Conservation (phyloP, 2,797 vertebrate species). For the Sebastes diploproa region DNA sequence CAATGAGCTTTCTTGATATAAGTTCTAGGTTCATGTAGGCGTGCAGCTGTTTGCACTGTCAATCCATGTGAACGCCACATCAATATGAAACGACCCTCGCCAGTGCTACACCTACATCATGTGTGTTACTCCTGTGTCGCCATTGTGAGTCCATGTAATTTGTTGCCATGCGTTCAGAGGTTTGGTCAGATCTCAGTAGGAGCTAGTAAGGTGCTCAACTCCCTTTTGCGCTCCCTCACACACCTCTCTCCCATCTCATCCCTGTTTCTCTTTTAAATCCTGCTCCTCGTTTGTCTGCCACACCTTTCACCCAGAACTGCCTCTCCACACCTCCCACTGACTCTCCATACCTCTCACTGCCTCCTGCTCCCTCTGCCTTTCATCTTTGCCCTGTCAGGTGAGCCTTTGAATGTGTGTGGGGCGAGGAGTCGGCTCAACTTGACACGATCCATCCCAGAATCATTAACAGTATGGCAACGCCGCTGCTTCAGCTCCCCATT, state of each 20-base stretch:
- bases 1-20: too few relatives aligned
- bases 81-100: too few relatives aligned
- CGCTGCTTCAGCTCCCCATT: not conserved
- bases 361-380: slow-evolving; percentile 17
- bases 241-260: too few relatives aligned
- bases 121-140: not conserved
- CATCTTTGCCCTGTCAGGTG: slow-evolving; percentile 31
- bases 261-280: not conserved
- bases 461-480: slow-evolving; percentile 4
- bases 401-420: slow-evolving; percentile 19
- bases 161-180: not conserved
- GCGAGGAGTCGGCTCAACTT: not conserved
- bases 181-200: not conserved
- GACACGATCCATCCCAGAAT: slow-evolving; percentile 9
- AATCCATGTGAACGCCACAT: too few relatives aligned
- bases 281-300: not conserved
- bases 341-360: not conserved
- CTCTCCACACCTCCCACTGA: not conserved
- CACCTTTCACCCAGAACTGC: not conserved
- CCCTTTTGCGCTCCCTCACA: not conserved
- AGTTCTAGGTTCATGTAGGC: too few relatives aligned
- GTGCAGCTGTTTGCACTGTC: too few relatives aligned
- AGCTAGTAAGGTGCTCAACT: not conserved
- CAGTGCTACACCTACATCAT: too few relatives aligned
- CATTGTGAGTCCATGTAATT: not conserved